Percentiles rank a stretch among this genome's conserved stretches.
These are phyloP conservation scores for Drosophila nebulosa DNA, from an alignment of 1,140 invertebrate genomes.

Conservation along the genomic window DNA sequence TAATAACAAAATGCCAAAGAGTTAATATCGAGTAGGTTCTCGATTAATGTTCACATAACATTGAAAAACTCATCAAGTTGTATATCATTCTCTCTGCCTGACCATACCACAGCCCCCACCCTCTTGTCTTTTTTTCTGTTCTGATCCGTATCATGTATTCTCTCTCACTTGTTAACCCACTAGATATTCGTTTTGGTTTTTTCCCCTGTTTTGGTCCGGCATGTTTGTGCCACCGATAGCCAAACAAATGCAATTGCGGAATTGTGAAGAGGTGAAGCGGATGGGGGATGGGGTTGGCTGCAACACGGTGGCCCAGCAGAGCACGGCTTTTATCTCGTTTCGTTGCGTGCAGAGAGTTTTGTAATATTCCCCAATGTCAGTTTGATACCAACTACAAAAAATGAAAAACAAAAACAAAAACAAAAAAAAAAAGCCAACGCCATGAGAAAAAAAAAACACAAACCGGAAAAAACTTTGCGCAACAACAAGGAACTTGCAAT, in stretches of 20 bases:
- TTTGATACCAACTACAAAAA: constrained; percentile 49
- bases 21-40: background rate
- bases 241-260: constrained; percentile 60
- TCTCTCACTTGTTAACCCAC: constrained; percentile 5
- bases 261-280: constrained; percentile 1
- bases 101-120: too few relatives aligned
- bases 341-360: constrained; percentile 56
- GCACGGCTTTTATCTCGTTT: constrained; percentile 33
- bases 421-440: background rate
- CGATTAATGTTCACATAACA: background rate
- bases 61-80: background rate
- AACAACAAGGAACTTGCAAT: constrained; percentile 11
- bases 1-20: background rate
- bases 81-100: background rate
- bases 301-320: background rate
- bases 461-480: constrained; percentile 37
- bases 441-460: constrained; percentile 15
- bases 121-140: background rate
- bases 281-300: too few relatives aligned
- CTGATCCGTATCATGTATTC: background rate
- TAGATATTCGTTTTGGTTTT: constrained; percentile 16
- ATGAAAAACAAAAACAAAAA: background rate
- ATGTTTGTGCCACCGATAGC: constrained; percentile 61
- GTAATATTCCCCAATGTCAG: constrained; percentile 75
- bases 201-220: constrained; percentile 8